Percentiles rank a stretch among this genome's conserved stretches.
Evolutionary conservation across 2,797 vertebrate species (phyloP).

Genomic region (Erithacus rubecula): DNA sequence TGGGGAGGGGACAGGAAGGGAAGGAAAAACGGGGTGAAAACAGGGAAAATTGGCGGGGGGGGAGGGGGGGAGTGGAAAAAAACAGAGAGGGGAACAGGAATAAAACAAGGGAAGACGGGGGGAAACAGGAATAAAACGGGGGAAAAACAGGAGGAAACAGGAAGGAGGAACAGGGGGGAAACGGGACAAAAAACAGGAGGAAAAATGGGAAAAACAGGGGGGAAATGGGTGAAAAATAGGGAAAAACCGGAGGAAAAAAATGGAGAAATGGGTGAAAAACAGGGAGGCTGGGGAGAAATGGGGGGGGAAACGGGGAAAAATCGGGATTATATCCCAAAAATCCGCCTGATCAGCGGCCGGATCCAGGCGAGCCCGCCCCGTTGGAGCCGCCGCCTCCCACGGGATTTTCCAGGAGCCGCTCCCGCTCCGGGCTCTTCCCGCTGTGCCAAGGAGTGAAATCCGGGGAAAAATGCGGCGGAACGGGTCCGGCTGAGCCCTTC

Average conservation of each 20-base stretch:
- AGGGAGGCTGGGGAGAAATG: neutral
- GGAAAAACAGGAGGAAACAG: neutral
- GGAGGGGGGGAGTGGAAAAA: too few relatives aligned
- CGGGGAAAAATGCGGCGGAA: neutral
- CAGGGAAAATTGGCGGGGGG: too few relatives aligned
- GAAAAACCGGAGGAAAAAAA: fast-evolving
- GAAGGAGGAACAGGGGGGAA: too few relatives aligned
- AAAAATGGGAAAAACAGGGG: fast-evolving
- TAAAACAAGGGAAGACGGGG: neutral
- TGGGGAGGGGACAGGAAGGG: neutral
- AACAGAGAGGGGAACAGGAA: neutral
- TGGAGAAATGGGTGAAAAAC: neutral
- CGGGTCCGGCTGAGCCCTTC: neutral
- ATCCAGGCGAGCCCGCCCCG: neutral
- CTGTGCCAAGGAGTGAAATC: neutral
- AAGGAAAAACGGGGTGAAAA: neutral
- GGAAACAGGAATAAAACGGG: fast-evolving
- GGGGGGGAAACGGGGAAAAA: fast-evolving
- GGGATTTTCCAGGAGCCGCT: neutral
- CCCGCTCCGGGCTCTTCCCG: neutral
- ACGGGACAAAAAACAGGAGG: neutral
- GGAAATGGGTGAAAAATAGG: fast-evolving
- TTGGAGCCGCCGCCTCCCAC: neutral
- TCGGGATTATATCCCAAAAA: neutral
- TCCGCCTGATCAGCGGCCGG: too few relatives aligned